Conservation (phyloP, 1,140 invertebrate genomes). For the Ruditapes philippinarum region DNA sequence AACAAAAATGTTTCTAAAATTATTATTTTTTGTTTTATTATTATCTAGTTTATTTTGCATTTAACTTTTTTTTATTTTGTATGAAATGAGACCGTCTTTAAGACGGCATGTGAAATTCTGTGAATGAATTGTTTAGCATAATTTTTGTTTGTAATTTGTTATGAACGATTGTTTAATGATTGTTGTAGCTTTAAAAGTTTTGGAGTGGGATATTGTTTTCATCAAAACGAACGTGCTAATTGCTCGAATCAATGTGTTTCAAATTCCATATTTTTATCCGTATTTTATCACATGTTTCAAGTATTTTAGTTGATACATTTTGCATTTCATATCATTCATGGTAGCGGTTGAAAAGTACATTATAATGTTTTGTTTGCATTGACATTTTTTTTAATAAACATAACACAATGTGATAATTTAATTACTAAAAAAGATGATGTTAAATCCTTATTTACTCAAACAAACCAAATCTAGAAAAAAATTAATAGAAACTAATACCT, state of each 20-base stretch:
- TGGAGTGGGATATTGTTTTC: neutral
- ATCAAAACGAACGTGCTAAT: neutral
- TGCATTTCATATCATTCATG: neutral
- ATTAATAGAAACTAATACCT: no score
- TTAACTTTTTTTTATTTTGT: neutral
- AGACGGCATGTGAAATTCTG: neutral
- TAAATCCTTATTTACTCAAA: no score
- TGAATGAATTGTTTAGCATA: neutral
- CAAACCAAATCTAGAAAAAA: no score
- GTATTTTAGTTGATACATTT: neutral
- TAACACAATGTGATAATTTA: neutral
- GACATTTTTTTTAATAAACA: neutral
- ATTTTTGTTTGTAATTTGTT: neutral
- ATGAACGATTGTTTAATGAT: neutral
- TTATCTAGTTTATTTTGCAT: neutral
- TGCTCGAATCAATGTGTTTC: neutral
- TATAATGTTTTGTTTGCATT: neutral
- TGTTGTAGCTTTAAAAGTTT: conserved; percentile 2
- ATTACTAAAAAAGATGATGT: no score
- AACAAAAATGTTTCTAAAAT: neutral
- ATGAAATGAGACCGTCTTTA: neutral
- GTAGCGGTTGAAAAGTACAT: neutral
- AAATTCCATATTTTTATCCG: neutral
- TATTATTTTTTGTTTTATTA: neutral
- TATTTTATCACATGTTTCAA: neutral